Evolutionary conservation across 2,888 invertebrate genomes (phyloP).

Genomic region (Anaspis maculata): DNA sequence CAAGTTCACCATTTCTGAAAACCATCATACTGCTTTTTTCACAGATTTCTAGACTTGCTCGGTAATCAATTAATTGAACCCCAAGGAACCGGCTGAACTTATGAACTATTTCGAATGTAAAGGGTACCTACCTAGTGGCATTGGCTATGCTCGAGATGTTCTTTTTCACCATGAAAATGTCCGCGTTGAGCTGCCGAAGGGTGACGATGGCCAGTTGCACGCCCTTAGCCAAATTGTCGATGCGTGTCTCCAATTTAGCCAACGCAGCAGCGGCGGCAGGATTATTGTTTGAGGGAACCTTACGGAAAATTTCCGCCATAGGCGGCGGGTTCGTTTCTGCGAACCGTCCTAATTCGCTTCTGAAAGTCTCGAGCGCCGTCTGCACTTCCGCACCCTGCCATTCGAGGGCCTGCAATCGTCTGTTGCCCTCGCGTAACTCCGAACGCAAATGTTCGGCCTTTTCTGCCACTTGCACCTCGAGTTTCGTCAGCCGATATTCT

Average conservation of each 20-base stretch:
- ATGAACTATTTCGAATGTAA: too few relatives aligned
- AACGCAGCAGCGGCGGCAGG: too few relatives aligned
- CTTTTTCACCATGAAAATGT: conserved; percentile 19
- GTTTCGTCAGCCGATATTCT: conserved; percentile 32
- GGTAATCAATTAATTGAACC: too few relatives aligned
- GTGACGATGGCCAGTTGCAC: conserved; percentile 24
- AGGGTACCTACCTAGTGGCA: conserved; percentile 21
- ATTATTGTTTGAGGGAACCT: conserved; percentile 5
- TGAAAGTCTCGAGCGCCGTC: conserved; percentile 36
- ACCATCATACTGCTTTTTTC: too few relatives aligned
- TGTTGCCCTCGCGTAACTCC: conserved; percentile 39
- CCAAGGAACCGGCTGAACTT: too few relatives aligned
- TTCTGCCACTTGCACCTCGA: conserved; percentile 39
- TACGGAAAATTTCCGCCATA: not conserved
- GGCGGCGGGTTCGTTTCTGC: conserved; percentile 9
- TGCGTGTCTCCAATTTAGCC: too few relatives aligned
- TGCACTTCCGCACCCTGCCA: conserved; percentile 38
- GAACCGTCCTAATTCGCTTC: conserved; percentile 31
- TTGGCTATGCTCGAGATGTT: conserved; percentile 21
- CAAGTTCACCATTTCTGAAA: too few relatives aligned
- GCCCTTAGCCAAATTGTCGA: conserved; percentile 24
- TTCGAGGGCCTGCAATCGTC: conserved; percentile 40
- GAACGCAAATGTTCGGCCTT: conserved; percentile 38
- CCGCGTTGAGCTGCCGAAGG: conserved; percentile 20
- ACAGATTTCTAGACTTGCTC: too few relatives aligned